Evolutionary conservation across 2,797 vertebrate species (phyloP).

Genomic region (Xerus rutilus): DNA sequence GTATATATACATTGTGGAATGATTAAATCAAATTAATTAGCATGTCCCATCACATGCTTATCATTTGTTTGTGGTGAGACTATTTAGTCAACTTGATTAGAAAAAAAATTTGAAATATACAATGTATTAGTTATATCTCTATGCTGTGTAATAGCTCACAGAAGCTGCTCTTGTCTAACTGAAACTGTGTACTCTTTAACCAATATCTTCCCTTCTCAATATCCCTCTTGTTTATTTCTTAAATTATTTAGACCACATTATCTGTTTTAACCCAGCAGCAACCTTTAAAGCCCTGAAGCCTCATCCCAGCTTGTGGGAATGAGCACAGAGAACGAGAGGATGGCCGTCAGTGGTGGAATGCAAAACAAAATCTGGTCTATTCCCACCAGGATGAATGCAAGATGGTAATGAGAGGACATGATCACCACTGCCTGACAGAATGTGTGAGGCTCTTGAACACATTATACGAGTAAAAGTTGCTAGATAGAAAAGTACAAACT

Average conservation of each 20-base stretch:
- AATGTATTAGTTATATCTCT: not conserved
- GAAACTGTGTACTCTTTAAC: not conserved
- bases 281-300: rapidly evolving
- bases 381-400: not conserved
- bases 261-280: not conserved
- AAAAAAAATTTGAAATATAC: not conserved
- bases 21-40: not conserved
- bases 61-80: not conserved
- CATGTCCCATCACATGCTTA: not conserved
- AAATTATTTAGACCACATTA: not conserved
- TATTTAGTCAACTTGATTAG: not conserved
- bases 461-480: not conserved
- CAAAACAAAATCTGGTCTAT: too few relatives aligned
- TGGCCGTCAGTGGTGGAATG: not conserved
- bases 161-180: not conserved
- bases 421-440: rapidly evolving
- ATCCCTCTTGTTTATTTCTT: not conserved
- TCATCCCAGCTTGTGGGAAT: too few relatives aligned
- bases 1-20: not conserved
- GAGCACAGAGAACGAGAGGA: rapidly evolving
- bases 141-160: too few relatives aligned
- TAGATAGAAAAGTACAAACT: not conserved
- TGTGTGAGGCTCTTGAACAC: not conserved
- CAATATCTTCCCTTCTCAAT: not conserved
- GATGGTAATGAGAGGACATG: not conserved